phyloP scores from a whole-genome alignment of 1,140 invertebrate genomes.

The Pseudobourletiella spinata region DNA sequence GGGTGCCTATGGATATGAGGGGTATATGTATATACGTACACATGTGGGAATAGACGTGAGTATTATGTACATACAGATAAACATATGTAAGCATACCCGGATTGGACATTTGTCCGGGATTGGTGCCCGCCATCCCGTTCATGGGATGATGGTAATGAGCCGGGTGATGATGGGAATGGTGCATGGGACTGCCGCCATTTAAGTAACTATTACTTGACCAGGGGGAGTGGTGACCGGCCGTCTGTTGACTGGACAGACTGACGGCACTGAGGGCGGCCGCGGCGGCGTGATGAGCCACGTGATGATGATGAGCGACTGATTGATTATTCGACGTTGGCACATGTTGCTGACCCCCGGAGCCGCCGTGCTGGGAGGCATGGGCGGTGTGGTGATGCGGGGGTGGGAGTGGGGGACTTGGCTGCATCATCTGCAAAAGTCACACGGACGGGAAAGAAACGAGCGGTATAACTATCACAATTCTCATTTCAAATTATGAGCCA shows the following conservation, averaged over 20 bases:
- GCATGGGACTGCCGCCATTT: conserved; percentile 41
- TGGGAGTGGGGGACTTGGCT: conserved; percentile 35
- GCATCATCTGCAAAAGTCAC: neutral
- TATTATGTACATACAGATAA: no score
- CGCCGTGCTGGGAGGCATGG: conserved; percentile 17
- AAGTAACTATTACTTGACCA: conserved; percentile 38
- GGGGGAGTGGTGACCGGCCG: conserved; percentile 46
- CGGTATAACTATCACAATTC: neutral
- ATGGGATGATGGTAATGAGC: conserved; percentile 47
- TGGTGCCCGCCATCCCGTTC: conserved; percentile 42
- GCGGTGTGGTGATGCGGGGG: conserved; percentile 37
- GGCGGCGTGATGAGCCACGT: conserved; percentile 20
- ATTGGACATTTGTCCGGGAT: conserved; percentile 43
- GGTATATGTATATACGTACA: no score
- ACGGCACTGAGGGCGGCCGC: conserved; percentile 36
- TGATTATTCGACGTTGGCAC: conserved; percentile 26
- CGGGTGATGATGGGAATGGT: conserved; percentile 58
- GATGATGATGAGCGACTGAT: conserved; percentile 12
- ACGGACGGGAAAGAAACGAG: neutral
- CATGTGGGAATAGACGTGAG: no score
- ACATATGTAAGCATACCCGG: no score
- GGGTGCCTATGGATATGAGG: no score
- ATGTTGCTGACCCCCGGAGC: conserved; percentile 14
- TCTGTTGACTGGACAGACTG: conserved; percentile 20
- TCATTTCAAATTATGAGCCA: neutral